phyloP scores from a whole-genome alignment of 2,113 vertebrate genomes.

The Gobius niger region DNA sequence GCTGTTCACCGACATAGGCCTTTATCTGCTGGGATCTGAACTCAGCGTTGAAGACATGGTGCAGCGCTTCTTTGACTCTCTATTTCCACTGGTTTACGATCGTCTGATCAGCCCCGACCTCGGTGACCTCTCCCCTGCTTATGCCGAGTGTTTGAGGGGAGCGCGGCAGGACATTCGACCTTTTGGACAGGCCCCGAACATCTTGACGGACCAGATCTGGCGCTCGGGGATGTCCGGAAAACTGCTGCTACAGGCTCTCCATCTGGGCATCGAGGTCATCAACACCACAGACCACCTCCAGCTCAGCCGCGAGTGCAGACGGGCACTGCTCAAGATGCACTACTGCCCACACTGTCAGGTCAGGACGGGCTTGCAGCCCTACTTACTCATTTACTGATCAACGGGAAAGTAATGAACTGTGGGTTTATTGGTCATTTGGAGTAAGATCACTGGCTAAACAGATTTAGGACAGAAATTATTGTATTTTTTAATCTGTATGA shows the following conservation, averaged over 20 bases:
- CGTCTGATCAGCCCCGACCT: slow-evolving; percentile 76
- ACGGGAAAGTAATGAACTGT: too few relatives aligned
- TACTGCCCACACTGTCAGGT: slow-evolving; percentile 87
- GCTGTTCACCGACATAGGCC: slow-evolving; percentile 84
- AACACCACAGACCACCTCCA: slow-evolving; percentile 87
- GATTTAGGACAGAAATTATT: too few relatives aligned
- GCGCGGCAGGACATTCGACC: slow-evolving; percentile 69
- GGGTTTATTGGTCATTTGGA: too few relatives aligned
- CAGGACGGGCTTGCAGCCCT: neutral
- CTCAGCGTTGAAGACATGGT: slow-evolving; percentile 78
- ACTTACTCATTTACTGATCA: too few relatives aligned
- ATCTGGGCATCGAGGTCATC: slow-evolving; percentile 89
- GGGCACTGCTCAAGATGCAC: slow-evolving; percentile 84
- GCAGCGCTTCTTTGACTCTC: slow-evolving; percentile 83
- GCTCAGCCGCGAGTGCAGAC: slow-evolving; percentile 83
- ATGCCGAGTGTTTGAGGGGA: slow-evolving; percentile 79
- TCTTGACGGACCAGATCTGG: slow-evolving; percentile 74
- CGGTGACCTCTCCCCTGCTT: slow-evolving; percentile 70
- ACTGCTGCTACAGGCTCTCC: slow-evolving; percentile 85
- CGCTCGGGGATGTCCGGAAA: slow-evolving; percentile 75
- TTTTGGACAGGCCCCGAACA: slow-evolving; percentile 73
- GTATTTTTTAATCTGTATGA: too few relatives aligned
- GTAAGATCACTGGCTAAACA: too few relatives aligned
- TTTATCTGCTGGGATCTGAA: slow-evolving; percentile 86
- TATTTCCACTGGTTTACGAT: slow-evolving; percentile 85